A percentile compares a stretch with the other conserved stretches of the same genome.
Evolutionary conservation across 1,140 invertebrate genomes (phyloP).

Genomic region (Cydia fagiglandana): DNA sequence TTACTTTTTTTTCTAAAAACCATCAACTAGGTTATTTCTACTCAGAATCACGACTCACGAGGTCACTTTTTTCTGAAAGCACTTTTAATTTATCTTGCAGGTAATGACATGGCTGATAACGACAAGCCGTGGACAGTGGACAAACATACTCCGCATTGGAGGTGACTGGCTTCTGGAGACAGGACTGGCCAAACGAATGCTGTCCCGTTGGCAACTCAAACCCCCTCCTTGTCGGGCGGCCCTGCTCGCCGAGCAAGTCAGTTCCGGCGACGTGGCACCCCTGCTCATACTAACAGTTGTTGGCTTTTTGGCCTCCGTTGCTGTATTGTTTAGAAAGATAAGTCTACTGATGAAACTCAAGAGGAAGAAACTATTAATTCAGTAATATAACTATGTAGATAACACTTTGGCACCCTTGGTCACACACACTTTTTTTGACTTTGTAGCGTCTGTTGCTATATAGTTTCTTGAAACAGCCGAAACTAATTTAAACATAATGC

Average conservation of each 20-base stretch:
- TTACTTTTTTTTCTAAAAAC: too few relatives aligned
- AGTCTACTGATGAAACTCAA: background rate
- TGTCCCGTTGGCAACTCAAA: constrained; percentile 46
- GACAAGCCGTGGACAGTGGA: constrained; percentile 56
- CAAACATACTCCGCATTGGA: constrained; percentile 44
- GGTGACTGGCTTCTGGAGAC: constrained; percentile 59
- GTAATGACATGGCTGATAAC: constrained; percentile 53
- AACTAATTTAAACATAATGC: too few relatives aligned
- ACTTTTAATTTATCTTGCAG: constrained; percentile 38
- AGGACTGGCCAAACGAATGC: constrained; percentile 50
- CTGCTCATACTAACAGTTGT: constrained; percentile 44
- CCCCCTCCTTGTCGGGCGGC: constrained; percentile 60
- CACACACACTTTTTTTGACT: too few relatives aligned
- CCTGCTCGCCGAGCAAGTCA: constrained; percentile 64
- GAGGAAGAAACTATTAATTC: background rate
- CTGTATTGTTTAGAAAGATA: constrained; percentile 41
- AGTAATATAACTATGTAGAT: background rate
- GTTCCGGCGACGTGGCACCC: constrained; percentile 55
- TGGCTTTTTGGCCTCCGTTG: constrained; percentile 46
- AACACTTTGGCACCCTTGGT: too few relatives aligned
- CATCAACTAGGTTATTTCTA: too few relatives aligned
- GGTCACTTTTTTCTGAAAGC: too few relatives aligned
- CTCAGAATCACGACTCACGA: too few relatives aligned
- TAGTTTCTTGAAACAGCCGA: too few relatives aligned
- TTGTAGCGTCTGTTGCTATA: too few relatives aligned